Conservation (phyloP, 2,888 invertebrate species). For the Artemia sinica region DNA sequence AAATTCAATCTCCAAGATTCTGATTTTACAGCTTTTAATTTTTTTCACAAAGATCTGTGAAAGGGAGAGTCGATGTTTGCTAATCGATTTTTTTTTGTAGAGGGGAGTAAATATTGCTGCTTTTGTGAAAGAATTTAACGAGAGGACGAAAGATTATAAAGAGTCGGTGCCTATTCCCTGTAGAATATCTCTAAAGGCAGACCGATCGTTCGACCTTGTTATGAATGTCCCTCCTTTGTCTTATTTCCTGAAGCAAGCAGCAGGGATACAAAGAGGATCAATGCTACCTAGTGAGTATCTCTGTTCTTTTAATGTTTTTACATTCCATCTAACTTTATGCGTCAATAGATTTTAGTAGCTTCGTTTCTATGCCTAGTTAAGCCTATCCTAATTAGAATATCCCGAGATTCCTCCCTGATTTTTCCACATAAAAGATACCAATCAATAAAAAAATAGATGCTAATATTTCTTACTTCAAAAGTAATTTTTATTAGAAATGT, state of each 20-base stretch:
- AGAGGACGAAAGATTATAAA: slow-evolving; percentile 68
- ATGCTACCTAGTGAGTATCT: slow-evolving; percentile 40
- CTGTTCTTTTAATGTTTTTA: neutral
- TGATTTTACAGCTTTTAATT: too few relatives aligned
- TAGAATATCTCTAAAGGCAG: slow-evolving; percentile 60
- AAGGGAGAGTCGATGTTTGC: slow-evolving; percentile 9
- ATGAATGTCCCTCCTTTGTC: slow-evolving; percentile 74
- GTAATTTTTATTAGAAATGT: too few relatives aligned
- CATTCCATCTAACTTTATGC: neutral
- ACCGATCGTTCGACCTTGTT: slow-evolving; percentile 60
- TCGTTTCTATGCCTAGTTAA: neutral
- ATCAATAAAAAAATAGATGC: too few relatives aligned
- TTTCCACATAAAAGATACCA: too few relatives aligned
- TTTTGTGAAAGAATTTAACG: slow-evolving; percentile 96
- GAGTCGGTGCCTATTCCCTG: slow-evolving; percentile 77
- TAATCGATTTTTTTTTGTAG: slow-evolving; percentile 38
- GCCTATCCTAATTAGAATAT: neutral
- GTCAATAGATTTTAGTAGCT: slow-evolving; percentile 15
- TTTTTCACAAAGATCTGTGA: neutral
- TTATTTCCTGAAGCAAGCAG: slow-evolving; percentile 82
- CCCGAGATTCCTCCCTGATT: neutral
- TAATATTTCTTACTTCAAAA: too few relatives aligned
- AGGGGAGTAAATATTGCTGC: slow-evolving; percentile 84
- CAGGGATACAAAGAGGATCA: slow-evolving; percentile 67
- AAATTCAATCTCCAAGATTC: too few relatives aligned